phyloP scores from a whole-genome alignment of 2,888 invertebrate species.

The Zootermopsis nevadensis region DNA sequence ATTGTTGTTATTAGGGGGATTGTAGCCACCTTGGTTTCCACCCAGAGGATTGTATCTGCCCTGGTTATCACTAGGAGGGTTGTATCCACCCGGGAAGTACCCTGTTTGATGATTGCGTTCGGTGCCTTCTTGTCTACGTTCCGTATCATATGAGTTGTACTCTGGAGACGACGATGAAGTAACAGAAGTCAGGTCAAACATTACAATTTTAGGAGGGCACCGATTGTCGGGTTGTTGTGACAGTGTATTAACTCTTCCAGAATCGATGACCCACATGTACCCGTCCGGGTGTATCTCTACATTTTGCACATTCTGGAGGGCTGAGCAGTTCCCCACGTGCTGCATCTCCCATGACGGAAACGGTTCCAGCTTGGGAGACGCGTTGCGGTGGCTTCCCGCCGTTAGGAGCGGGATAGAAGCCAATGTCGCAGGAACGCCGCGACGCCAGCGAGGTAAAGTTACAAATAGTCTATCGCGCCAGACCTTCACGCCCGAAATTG shows the following conservation, averaged over 20 bases:
- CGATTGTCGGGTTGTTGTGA: slow-evolving; percentile 59
- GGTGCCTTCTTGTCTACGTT: slow-evolving; percentile 1
- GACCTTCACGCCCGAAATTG: slow-evolving; percentile 81
- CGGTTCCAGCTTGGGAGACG: slow-evolving; percentile 76
- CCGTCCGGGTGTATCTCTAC: slow-evolving; percentile 79
- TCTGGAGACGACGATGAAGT: slow-evolving; percentile 51
- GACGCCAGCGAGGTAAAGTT: slow-evolving; percentile 78
- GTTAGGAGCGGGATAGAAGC: slow-evolving; percentile 71
- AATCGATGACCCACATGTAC: slow-evolving; percentile 76
- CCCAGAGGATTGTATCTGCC: background rate
- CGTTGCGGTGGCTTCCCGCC: slow-evolving; percentile 67
- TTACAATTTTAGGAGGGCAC: slow-evolving; percentile 76
- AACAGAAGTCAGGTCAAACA: slow-evolving; percentile 71
- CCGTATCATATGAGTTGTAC: slow-evolving; percentile 52
- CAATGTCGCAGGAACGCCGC: slow-evolving; percentile 82
- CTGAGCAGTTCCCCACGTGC: slow-evolving; percentile 72
- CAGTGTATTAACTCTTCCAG: slow-evolving; percentile 74
- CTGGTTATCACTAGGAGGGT: background rate
- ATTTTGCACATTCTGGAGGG: slow-evolving; percentile 80
- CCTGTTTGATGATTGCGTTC: background rate
- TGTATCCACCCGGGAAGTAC: slow-evolving; percentile 9
- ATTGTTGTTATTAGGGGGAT: background rate
- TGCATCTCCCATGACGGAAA: slow-evolving; percentile 81
- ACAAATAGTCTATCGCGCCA: slow-evolving; percentile 78
- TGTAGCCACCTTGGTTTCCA: background rate